phyloP scores from a whole-genome alignment of 2,888 invertebrate species.

The Pristionchus arcanus region DNA sequence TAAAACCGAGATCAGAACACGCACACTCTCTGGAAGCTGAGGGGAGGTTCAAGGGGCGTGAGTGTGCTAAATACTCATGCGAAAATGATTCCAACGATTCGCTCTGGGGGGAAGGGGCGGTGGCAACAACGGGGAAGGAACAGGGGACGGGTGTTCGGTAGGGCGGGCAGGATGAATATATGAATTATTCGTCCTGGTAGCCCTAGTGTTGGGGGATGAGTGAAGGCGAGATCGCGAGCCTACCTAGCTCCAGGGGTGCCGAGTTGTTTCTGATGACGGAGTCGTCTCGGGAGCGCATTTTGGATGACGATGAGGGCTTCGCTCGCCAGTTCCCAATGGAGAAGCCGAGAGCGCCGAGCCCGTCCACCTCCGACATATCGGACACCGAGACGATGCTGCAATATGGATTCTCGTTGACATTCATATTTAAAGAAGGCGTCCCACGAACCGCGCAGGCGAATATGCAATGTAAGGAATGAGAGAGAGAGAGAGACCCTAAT shows the following conservation, averaged over 20 bases:
- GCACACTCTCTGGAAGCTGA: not conserved
- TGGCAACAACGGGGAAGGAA: not conserved
- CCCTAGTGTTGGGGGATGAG: not conserved
- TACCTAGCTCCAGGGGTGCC: constrained; percentile 37
- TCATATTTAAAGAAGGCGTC: no score
- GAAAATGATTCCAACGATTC: not conserved
- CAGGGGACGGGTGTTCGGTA: no score
- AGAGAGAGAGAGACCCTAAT: no score
- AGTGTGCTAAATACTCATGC: not conserved
- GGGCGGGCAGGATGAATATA: no score
- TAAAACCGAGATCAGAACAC: not conserved
- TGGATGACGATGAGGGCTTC: constrained; percentile 58
- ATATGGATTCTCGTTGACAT: no score
- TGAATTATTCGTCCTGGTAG: no score
- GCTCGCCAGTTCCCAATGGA: constrained; percentile 71
- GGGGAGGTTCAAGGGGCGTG: not conserved
- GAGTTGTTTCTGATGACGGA: constrained; percentile 55
- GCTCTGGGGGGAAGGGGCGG: not conserved
- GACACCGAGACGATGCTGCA: constrained; percentile 74
- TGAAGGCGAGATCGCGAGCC: not conserved
- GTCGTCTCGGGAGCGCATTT: constrained; percentile 64
- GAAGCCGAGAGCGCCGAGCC: constrained; percentile 73
- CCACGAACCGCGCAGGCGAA: no score
- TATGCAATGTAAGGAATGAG: no score
- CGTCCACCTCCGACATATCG: constrained; percentile 75